Conservation (phyloP, 2,797 vertebrate genomes). For the Gymnothorax javanicus region DNA sequence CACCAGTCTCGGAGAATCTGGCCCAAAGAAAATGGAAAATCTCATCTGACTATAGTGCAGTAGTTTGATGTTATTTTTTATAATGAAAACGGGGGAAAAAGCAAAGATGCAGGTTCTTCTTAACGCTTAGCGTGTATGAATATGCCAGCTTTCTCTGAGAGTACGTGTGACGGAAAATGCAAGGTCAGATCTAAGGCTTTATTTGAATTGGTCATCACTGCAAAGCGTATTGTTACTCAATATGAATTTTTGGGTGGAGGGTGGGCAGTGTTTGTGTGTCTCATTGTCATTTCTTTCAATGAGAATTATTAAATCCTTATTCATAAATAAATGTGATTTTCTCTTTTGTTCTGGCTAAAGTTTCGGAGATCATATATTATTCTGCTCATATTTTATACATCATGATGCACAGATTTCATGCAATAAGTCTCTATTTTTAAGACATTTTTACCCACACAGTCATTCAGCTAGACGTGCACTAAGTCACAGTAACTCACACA, state of each 20-base stretch:
- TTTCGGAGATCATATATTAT: neutral
- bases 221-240: neutral
- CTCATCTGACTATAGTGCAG: neutral
- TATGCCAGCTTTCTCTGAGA: neutral
- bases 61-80: neutral
- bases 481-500: neutral
- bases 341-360: constrained; percentile 9
- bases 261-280: neutral
- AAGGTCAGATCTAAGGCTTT: constrained; percentile 6
- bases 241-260: neutral
- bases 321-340: neutral
- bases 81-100: neutral
- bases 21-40: neutral
- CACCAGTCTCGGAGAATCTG: neutral
- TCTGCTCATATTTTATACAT: neutral
- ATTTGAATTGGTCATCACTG: neutral
- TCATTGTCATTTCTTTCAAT: constrained; percentile 9
- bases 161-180: neutral
- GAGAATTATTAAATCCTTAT: constrained; percentile 10
- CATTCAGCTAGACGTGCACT: neutral
- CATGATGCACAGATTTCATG: neutral
- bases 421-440: neutral
- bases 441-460: neutral
- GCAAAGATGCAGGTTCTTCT: neutral
- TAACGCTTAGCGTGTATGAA: neutral